Conservation (phyloP, 2,888 invertebrate species). For the Ichneumoninae sp. region DNA sequence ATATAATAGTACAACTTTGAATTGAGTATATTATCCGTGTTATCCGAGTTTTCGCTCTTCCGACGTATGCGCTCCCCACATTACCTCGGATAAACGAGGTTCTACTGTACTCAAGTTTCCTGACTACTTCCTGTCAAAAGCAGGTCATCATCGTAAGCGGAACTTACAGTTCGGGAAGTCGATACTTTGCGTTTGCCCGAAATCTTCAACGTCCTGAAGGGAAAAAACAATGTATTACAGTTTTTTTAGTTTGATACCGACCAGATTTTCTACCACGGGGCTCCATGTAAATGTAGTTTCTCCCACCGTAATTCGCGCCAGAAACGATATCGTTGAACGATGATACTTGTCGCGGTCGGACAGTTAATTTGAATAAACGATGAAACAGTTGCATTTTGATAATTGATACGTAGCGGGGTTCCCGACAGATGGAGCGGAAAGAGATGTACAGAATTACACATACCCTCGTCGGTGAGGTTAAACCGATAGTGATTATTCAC, state of each 20-base stretch:
- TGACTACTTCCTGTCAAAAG: not conserved
- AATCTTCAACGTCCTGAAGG: not conserved
- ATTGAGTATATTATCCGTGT: too few relatives aligned
- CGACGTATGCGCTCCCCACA: too few relatives aligned
- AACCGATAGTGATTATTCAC: constrained; percentile 64
- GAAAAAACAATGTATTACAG: not conserved
- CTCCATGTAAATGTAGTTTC: not conserved
- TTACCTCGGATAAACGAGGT: too few relatives aligned
- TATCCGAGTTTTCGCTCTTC: too few relatives aligned
- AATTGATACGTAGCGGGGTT: constrained; percentile 47
- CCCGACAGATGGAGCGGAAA: constrained; percentile 24
- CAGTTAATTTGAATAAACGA: not conserved
- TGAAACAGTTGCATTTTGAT: constrained; percentile 17
- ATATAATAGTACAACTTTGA: too few relatives aligned
- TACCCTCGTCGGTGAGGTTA: constrained; percentile 37
- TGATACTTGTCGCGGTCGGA: not conserved
- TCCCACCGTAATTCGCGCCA: not conserved
- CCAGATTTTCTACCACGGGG: not conserved
- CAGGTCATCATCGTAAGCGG: not conserved
- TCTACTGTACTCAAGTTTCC: not conserved
- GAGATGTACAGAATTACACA: constrained; percentile 41
- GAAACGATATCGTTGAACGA: not conserved
- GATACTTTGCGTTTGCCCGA: not conserved
- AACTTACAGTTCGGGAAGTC: not conserved
- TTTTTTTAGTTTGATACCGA: not conserved